Evolutionary conservation across 2,797 vertebrate species (phyloP), one percentile per base, ranked within the genome.

Genomic region (Malurus leucopterus): DNA sequence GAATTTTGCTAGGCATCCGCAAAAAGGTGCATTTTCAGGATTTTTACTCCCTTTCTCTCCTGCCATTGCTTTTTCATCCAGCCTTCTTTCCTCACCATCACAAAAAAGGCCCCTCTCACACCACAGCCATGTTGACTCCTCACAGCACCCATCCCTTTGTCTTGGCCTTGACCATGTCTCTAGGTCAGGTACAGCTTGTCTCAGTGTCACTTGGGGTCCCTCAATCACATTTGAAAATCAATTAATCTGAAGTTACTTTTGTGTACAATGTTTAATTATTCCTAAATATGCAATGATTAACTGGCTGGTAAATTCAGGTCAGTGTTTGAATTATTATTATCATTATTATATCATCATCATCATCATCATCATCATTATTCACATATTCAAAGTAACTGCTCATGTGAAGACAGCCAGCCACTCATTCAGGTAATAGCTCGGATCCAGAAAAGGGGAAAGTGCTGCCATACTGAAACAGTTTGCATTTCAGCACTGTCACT

Each of bases 81-180:
- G 15, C 16, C 12, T 74, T 11, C 41, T 62, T 67, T 74, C 20
- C n/a, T 59, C 16, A 29, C 12, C 16, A 6, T n/a, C 1, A 3
- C 18, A 68, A 34, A 63, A 50, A 30, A 63, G 5, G 11, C 16
- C 3, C 4, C 29, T 34, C 8, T 70, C n/a, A 44, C 9, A n/a
- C 7, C 38, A 14, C 40, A 40, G 20, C 11, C 1, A 0, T 40
- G 26, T 20, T 62, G 22, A 57, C 12, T 16, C 21, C 29, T 18
- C 38, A 15, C 21, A 34, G 27, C 8, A 34, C 6, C 6, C 19
- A 10, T 26, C n/a, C 5, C 15, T 24, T 6, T 13, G 7, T 17
- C 51, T 61, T 57, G 30, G 22, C 15, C 27, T 61, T 50, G 21
- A 1, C n/a, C 2, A 0, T 6, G 3, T 26, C 57, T 55, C 1